Evolutionary conservation across 2,797 vertebrate species (phyloP), one percentile per base, ranked within the genome.

Genomic region (Scomberomorus guttatus): DNA sequence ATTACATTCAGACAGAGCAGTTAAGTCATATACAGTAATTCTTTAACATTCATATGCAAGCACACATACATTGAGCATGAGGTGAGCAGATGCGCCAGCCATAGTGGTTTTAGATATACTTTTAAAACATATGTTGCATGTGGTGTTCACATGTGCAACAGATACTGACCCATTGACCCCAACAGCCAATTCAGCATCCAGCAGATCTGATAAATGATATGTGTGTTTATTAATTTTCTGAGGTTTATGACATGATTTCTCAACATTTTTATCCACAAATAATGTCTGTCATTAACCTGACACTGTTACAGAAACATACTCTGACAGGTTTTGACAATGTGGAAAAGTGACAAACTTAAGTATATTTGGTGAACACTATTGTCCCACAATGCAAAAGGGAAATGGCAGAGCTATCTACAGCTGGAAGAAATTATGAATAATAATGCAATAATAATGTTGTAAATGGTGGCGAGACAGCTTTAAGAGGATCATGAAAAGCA

Each of bases 1-100:
- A 64, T 60, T 66, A 46, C 42, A 52, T 34, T 77, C 79, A 76
- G 34, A 83, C 65, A 72, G 64, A 78, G 63, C 75, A 59, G 22
- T 74, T 22, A 63, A 70, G 48, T 63, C 55, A 29, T 29, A 48
- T 20, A 32, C 12, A 52, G 27, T 13, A 17, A 39, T 12, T 7
- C 14, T 32, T 14, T 11, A 17, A 25, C 4, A 44, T 14, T 52
- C 15, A 9, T 17, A 52, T 25, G 14, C 39, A 9, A 54, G 32
- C 25, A 12, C 39, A 64, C 18, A 22, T 10, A 20, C 14, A 17
- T 39, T 10, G 20, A 0, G 1, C 77, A 75, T 6, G 48, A 79
- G 58, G 69, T 56, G 27, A 54, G 65, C 80, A 77, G 64, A 74
- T 64, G 69, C 3, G 1, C 18, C 34, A 20, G 56, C 29, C 20